Conservation (phyloP, 2,888 invertebrate genomes). For the Hydropsyche betteni region DNA sequence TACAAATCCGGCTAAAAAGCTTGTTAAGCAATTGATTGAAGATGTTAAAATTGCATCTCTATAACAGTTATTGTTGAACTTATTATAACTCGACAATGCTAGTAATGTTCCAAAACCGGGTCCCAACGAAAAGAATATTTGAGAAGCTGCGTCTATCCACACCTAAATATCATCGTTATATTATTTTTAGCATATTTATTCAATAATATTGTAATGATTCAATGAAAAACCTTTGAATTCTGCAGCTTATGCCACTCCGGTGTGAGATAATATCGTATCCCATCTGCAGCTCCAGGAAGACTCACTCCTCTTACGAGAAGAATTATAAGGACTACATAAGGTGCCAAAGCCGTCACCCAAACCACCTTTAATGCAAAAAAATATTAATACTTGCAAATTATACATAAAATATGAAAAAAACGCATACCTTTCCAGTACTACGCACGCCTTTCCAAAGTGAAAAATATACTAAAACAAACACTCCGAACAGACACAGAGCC, state of each 20-base stretch:
- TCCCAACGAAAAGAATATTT: conserved; percentile 93
- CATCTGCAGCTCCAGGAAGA: conserved; percentile 84
- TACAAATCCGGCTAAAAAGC: conserved; percentile 92
- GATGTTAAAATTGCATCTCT: conserved; percentile 91
- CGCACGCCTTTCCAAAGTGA: conserved; percentile 95
- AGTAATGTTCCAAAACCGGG: conserved; percentile 92
- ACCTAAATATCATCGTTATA: conserved; percentile 76
- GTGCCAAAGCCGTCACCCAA: conserved; percentile 94
- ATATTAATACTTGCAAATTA: neutral
- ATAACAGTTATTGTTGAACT: conserved; percentile 90
- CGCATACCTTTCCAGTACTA: conserved; percentile 86
- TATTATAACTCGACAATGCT: conserved; percentile 92
- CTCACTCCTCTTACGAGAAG: conserved; percentile 85
- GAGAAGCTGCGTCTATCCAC: conserved; percentile 94
- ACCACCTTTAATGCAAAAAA: conserved; percentile 73
- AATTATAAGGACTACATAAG: conserved; percentile 89
- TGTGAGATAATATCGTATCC: conserved; percentile 87
- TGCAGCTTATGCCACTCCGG: conserved; percentile 88
- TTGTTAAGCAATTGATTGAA: conserved; percentile 89
- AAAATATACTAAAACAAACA: conserved; percentile 94
- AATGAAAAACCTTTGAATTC: conserved; percentile 72
- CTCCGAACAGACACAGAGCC: conserved; percentile 88
- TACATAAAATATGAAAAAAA: conserved; percentile 1
- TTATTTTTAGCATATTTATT: conserved; percentile 71
- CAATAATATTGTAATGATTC: neutral